Evolutionary conservation across 2,797 vertebrate species (phyloP), one percentile per base, ranked within the genome.

Genomic region (Craterocephalus amniculus): DNA sequence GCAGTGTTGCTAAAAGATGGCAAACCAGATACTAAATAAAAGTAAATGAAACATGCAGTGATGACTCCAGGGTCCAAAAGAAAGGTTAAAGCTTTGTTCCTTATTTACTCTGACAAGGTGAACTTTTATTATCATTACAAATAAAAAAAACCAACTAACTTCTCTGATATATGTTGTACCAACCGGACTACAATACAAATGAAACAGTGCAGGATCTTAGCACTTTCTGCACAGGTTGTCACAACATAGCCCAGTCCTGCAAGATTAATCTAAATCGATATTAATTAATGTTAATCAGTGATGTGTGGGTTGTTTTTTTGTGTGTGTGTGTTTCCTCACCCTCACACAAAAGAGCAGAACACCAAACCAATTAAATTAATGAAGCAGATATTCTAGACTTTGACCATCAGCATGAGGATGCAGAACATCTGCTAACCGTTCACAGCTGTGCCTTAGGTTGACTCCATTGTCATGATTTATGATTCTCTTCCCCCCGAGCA

Each of bases 241-340:
- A 75, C 72, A 76, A 63, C 67, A 63, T 56, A 83, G 67, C 70
- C 63, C 73, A 54, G 74, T 85, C 88, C 76, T 62, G 62, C 85
- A 72, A 85, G 73, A 92, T 93, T 89, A 87, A 87, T 86, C 79
- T 58, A 45, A 81, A 87, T 95, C 92, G 83, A 93, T 94, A 87
- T 85, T 89, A 90, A 91, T 94, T 92, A 90, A 89, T 89, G 84
- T 69, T 72, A 83, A 91, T 92, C 86, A 74, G 91, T 91, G 74
- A 70, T 52, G 55, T 76, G 63, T 72, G 85, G 85, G 9, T 43
- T 60, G 31, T 32, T 85, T 79, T 77, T 83, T 13, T 38, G 12
- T 1, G 24, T 52, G 16, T 43, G 18, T 4, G 18, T 20, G 1
- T 71, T 67, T 36, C 67, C 38, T 66, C 75, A 75, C 72, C 40